Evolutionary conservation across 2,888 invertebrate species (phyloP), one percentile per base, ranked within the genome.

Genomic region (Drosophila multiciliata): DNA sequence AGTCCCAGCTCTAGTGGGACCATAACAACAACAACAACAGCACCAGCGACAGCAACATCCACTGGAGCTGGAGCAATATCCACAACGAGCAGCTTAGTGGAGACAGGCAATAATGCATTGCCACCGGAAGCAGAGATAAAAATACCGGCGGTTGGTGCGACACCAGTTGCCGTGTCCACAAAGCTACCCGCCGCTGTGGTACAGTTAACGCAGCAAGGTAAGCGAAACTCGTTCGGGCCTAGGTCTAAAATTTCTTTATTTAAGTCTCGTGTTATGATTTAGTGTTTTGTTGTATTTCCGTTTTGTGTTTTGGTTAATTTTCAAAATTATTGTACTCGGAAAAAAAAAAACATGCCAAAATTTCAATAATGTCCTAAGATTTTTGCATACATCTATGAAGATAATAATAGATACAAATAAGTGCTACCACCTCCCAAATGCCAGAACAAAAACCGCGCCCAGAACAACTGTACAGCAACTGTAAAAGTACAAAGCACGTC

Each of bases 181-280:
- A 93, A 94, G 57, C 91, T 95, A 71, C 95, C 95, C 55, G 94
- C 95, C 58, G 94, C 95, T 61, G 95, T 95, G 72, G 94, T 95
- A 63, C 95, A 95, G 89, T 93, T 95, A 71, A 94, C 92, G 75
- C 94, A 94, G 87, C 95, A 95, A 94, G 95, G 95, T 95, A 93
- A 91, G 85, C 65, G 29, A 26, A 38, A 63, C 23, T 45, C 11
- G 54, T 72, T 63, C 20, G 23, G 45, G 29, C 32, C 61, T 32
- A 26, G 9, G 32, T 49, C 1, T 11, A 3, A 23, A 17, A 50
- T 49, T 15, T 42, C 17, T 60, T n/a, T 73, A 8, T 59, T 45
- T 45, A 70, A 60, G 61, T 77, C 61, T 75, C 17, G 68, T 66
- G 66, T 68, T 75, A 66, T 72, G 45, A 67, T 75, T 80, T 75